Evolutionary conservation across 1,140 invertebrate species (phyloP).

Genomic region (Tribolium castaneum): DNA sequence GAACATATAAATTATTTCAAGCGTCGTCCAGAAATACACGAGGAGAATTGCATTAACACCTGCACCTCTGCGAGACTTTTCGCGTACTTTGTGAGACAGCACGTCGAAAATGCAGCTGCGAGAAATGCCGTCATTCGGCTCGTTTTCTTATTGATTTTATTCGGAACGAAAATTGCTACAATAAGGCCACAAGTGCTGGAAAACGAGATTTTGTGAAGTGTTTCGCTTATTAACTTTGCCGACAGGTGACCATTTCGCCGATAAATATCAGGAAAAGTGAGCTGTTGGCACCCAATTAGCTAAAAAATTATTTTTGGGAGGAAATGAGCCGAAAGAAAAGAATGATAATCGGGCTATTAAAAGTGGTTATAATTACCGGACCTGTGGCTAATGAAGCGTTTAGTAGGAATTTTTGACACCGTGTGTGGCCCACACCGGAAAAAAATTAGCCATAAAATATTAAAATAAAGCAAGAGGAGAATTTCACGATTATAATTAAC

Average conservation of each 20-base stretch:
- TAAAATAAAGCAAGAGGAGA: neutral
- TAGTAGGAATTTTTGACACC: too few species aligned
- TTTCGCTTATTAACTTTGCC: too few species aligned
- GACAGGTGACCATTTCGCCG: too few species aligned
- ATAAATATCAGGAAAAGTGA: too few species aligned
- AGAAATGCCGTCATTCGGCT: neutral
- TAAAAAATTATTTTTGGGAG: neutral
- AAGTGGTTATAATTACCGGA: neutral
- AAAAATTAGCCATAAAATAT: neutral
- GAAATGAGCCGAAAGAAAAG: neutral
- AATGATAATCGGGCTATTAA: neutral
- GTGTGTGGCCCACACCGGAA: too few species aligned
- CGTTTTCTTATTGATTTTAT: too few species aligned
- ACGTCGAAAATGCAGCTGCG: neutral
- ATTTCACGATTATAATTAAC: neutral
- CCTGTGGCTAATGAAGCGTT: neutral
- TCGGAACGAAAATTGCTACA: too few species aligned
- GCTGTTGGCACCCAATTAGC: neutral
- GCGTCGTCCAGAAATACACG: constrained; percentile 1
- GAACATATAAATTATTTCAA: constrained; percentile 22
- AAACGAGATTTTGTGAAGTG: too few species aligned
- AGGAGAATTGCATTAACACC: constrained; percentile 26
- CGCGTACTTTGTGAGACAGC: neutral
- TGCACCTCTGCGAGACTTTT: neutral
- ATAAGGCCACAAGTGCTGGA: too few species aligned